A percentile compares a stretch with the other conserved stretches of the same genome.
These are phyloP conservation scores for Platygyra sinensis DNA, from an alignment of 64 coral and sea anemone genomes.

Conservation along the genomic window DNA sequence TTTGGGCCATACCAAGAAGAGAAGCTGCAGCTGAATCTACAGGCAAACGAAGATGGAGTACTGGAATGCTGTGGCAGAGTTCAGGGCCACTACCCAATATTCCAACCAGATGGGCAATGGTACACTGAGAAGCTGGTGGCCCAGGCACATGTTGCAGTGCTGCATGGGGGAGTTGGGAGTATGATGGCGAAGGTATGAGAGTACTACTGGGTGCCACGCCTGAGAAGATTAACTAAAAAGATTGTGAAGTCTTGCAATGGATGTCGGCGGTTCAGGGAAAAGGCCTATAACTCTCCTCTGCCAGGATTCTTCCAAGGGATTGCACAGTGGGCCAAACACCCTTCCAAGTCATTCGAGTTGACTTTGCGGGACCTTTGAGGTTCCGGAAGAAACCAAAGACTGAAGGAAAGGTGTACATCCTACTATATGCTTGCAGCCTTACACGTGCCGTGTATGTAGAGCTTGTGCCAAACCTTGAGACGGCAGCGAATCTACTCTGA, in stretches of 20 bases:
- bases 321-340: not conserved
- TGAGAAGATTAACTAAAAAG: not conserved
- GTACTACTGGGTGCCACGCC: conserved; percentile 3
- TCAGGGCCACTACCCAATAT: not conserved
- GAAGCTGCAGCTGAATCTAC: not conserved
- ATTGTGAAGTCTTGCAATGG: not conserved
- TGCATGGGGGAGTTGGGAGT: not conserved
- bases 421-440: conserved; percentile 13
- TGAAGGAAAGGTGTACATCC: not conserved
- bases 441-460: not conserved
- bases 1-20: conserved; percentile 18
- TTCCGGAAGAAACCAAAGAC: not conserved
- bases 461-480: too few species aligned
- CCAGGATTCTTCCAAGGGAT: conserved; percentile 7
- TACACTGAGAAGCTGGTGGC: conserved; percentile 16
- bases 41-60: not conserved
- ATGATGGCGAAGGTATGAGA: not conserved
- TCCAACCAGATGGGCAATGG: not conserved
- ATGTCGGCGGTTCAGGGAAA: not conserved
- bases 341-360: not conserved
- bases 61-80: not conserved
- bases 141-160: not conserved
- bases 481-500: too few species aligned
- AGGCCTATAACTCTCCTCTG: not conserved
- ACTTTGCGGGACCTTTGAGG: too few species aligned